These are phyloP conservation scores for Azemiops feae DNA, from an alignment of 2,113 vertebrate genomes.

Conservation along the genomic window DNA sequence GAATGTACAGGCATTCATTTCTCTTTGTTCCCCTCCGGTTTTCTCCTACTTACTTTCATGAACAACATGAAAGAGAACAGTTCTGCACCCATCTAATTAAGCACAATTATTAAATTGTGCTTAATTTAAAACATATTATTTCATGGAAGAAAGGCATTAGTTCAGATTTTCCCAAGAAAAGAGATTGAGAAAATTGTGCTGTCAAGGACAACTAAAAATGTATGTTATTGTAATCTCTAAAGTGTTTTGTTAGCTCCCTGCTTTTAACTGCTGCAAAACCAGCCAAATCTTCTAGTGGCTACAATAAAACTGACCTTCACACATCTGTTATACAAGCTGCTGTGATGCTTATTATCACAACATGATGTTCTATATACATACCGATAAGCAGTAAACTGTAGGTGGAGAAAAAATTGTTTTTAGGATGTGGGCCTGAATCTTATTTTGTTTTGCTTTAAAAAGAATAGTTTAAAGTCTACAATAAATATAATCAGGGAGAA, in stretches of 20 bases:
- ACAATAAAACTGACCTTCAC: background rate
- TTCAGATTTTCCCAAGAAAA: background rate
- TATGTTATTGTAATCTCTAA: slow-evolving; percentile 7
- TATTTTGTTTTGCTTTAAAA: background rate
- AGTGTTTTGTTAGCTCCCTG: background rate
- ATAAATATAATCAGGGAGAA: background rate
- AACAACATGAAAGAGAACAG: background rate
- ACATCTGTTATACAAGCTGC: background rate
- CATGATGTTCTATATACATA: background rate
- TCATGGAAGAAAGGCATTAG: slow-evolving; percentile 24
- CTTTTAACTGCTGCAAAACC: background rate
- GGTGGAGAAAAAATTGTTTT: background rate
- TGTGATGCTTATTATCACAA: background rate
- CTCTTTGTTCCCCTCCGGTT: background rate
- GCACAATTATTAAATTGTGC: background rate
- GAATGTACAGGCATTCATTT: background rate
- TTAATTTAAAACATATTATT: background rate
- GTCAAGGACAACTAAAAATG: background rate
- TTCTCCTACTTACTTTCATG: background rate
- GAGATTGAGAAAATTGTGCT: background rate
- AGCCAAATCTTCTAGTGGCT: background rate
- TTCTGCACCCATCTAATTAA: background rate
- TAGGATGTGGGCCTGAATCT: background rate
- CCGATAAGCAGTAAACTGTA: background rate
- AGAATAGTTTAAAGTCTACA: background rate